Evolutionary conservation across 2,113 vertebrate species (phyloP).

Genomic region (pig (Sus scrofa)): DNA sequence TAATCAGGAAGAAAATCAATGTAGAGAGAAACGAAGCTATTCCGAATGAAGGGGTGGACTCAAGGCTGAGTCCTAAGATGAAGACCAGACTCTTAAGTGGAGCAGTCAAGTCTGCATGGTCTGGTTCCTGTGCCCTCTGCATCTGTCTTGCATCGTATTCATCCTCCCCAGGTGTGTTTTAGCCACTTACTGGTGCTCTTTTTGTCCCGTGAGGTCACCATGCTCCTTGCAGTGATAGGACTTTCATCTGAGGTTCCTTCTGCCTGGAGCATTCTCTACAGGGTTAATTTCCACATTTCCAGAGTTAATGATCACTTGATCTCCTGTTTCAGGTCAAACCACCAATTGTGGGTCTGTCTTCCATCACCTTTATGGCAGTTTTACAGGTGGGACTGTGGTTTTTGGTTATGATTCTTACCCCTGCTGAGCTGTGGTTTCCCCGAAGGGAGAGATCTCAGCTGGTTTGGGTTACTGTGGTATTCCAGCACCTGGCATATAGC

Average conservation of each 20-base stretch:
- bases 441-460: background rate
- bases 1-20: conserved; percentile 47
- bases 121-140: background rate
- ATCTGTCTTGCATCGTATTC: background rate
- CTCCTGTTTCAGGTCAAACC: background rate
- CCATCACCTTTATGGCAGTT: background rate
- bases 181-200: background rate
- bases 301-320: background rate
- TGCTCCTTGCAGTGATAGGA: background rate
- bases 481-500: background rate
- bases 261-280: background rate
- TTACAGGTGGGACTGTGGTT: background rate
- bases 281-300: background rate
- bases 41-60: background rate
- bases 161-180: background rate
- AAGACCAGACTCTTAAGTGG: background rate
- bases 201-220: background rate
- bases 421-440: background rate
- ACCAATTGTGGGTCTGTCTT: background rate
- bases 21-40: background rate
- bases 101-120: background rate
- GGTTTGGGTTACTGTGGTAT: background rate
- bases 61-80: background rate
- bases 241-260: background rate
- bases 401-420: background rate